These are phyloP conservation scores for Cosmia trapezina DNA, from an alignment of 2,888 invertebrate species.

Conservation along the genomic window DNA sequence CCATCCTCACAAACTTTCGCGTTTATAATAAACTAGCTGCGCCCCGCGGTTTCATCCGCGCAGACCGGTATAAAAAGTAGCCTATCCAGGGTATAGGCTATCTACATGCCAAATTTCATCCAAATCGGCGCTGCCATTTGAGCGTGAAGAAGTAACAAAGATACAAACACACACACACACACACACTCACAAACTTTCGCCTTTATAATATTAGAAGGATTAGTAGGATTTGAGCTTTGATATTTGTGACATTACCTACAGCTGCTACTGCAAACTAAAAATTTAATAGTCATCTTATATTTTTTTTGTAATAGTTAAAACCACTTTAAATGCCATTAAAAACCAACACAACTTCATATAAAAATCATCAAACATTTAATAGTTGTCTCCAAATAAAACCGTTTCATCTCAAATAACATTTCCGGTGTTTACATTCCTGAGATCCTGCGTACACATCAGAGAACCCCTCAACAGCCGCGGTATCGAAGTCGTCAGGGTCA, in stretches of 20 bases:
- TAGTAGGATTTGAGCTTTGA: slow-evolving; percentile 3
- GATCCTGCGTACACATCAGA: slow-evolving; percentile 71
- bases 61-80: too few species aligned
- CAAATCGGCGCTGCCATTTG: too few species aligned
- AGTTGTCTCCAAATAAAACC: slow-evolving; percentile 4
- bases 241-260: slow-evolving; percentile 15
- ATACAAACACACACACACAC: too few species aligned
- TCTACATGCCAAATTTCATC: too few species aligned
- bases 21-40: too few species aligned
- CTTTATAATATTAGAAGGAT: too few species aligned
- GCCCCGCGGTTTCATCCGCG: too few species aligned
- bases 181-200: too few species aligned
- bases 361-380: slow-evolving; percentile 1
- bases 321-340: slow-evolving; percentile 23
- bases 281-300: background rate
- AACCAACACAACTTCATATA: background rate
- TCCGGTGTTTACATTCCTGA: slow-evolving; percentile 74
- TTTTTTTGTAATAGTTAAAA: too few species aligned
- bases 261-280: background rate
- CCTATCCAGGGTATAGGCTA: too few species aligned
- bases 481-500: slow-evolving; percentile 84
- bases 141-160: too few species aligned
- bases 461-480: slow-evolving; percentile 73
- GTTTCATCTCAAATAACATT: slow-evolving; percentile 57
- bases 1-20: too few species aligned